phyloP scores from a whole-genome alignment of 1,140 invertebrate species.

The Bemisia tabaci region DNA sequence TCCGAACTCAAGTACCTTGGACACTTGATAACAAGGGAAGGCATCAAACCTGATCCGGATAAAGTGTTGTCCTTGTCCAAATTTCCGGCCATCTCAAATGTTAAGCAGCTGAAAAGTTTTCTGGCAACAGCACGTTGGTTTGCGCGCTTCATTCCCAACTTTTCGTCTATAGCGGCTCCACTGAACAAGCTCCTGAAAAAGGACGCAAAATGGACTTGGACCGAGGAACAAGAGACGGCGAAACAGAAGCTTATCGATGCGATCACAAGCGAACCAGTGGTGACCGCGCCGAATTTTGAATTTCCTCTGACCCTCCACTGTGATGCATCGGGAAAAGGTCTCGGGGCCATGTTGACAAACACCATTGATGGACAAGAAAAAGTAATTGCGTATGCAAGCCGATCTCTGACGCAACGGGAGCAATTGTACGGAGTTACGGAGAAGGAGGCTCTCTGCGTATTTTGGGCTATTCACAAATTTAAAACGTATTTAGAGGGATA shows the following conservation, averaged over 20 bases:
- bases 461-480: neutral
- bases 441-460: neutral
- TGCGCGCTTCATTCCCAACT: neutral
- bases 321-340: neutral
- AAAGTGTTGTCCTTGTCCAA: neutral
- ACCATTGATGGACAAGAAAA: neutral
- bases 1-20: neutral
- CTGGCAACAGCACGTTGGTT: neutral
- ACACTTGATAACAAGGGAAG: neutral
- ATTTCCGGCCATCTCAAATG: neutral
- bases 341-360: neutral
- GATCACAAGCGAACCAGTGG: neutral
- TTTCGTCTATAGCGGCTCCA: neutral
- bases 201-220: neutral
- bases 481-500: neutral
- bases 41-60: neutral
- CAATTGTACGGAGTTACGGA: neutral
- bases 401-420: neutral
- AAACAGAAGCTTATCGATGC: neutral
- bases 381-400: neutral
- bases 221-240: neutral
- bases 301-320: neutral
- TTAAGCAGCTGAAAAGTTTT: neutral
- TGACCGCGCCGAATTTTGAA: neutral
- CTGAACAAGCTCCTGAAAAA: neutral